Percentiles rank a stretch among this genome's conserved stretches.
Conservation (phyloP, 2,888 invertebrate genomes). For the Epinotia brunnichana region DNA sequence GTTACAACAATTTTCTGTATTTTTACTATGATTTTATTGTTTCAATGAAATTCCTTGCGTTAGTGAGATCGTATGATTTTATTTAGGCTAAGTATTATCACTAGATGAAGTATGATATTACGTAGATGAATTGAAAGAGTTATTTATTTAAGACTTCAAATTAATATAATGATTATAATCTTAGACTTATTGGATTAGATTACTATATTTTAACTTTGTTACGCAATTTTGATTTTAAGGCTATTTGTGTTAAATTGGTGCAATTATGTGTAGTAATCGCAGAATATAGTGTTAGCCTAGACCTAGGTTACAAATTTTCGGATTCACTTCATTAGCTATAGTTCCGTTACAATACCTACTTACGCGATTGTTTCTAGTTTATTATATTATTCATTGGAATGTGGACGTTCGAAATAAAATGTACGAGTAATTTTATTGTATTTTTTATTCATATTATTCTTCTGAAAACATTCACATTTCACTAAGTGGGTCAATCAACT, state of each 20-base stretch:
- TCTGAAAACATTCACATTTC: neutral
- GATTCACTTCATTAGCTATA: constrained; percentile 54
- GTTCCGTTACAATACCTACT: constrained; percentile 58
- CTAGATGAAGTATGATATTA: constrained; percentile 53
- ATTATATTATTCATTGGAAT: constrained; percentile 59
- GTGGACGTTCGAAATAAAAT: constrained; percentile 73
- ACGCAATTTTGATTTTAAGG: constrained; percentile 61
- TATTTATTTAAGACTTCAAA: constrained; percentile 71
- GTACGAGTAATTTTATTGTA: constrained; percentile 55
- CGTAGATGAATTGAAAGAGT: constrained; percentile 44
- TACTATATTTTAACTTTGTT: constrained; percentile 55
- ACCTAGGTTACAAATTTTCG: constrained; percentile 31
- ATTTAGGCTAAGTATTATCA: constrained; percentile 67
- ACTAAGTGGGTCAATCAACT: no score
- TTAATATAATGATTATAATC: constrained; percentile 63
- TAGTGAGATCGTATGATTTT: constrained; percentile 68
- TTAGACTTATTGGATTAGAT: constrained; percentile 39
- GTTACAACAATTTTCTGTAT: constrained; percentile 41
- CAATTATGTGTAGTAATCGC: constrained; percentile 69
- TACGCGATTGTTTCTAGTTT: constrained; percentile 58
- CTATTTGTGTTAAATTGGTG: constrained; percentile 75
- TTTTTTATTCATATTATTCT: constrained; percentile 7
- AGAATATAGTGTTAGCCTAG: constrained; percentile 54
- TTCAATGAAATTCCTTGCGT: constrained; percentile 66
- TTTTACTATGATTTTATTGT: constrained; percentile 45